Evolutionary conservation across 2,113 vertebrate genomes (phyloP).

Genomic region (Trematomus loennbergii): DNA sequence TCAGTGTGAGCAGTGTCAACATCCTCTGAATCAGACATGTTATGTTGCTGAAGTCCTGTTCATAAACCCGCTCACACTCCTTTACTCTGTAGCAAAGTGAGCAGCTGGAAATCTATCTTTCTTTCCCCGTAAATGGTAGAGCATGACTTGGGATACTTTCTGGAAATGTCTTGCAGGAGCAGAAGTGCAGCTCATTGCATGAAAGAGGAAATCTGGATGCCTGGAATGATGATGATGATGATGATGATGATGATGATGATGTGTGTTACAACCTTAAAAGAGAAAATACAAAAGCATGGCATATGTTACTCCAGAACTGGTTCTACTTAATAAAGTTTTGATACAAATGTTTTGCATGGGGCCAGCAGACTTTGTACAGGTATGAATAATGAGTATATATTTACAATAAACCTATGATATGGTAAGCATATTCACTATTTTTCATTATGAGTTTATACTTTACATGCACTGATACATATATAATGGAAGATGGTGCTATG

Average conservation of each 20-base stretch:
- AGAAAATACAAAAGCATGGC: constrained; percentile 68
- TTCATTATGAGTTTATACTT: background rate
- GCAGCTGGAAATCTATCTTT: background rate
- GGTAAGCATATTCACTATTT: constrained; percentile 54
- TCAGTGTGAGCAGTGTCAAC: background rate
- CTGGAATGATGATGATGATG: constrained; percentile 49
- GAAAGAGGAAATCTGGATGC: constrained; percentile 61
- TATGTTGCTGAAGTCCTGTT: background rate
- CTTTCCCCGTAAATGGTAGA: constrained; percentile 20
- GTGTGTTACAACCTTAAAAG: constrained; percentile 40
- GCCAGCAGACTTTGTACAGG: constrained; percentile 81
- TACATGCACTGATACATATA: background rate
- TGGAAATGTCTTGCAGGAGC: constrained; percentile 49
- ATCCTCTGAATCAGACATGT: background rate
- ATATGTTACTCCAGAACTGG: constrained; percentile 57
- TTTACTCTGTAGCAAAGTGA: constrained; percentile 46
- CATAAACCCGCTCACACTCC: constrained; percentile 1
- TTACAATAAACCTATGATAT: constrained; percentile 84
- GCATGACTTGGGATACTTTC: constrained; percentile 53
- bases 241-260: background rate
- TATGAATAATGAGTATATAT: constrained; percentile 81
- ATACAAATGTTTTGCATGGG: constrained; percentile 84
- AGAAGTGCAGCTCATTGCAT: constrained; percentile 75
- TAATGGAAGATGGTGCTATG: background rate
- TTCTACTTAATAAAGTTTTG: constrained; percentile 75